These are phyloP conservation scores for Anneissia japonica DNA, from an alignment of 35 echinoderm and acorn worm genomes.

Conservation along the genomic window DNA sequence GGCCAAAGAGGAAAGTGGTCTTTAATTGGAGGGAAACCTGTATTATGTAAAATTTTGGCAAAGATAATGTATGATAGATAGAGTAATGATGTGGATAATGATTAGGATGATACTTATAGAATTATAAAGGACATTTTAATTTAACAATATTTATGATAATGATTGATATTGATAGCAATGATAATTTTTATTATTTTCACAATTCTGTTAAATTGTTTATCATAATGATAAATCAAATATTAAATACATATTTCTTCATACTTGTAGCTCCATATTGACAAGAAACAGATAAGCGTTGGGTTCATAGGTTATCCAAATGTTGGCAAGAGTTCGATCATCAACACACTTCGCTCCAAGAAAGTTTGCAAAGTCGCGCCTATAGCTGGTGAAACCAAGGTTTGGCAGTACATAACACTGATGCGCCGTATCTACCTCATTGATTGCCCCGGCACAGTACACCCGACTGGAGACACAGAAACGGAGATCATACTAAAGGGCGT, in stretches of 20 bases:
- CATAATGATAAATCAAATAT: not conserved
- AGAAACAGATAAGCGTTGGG: conserved; percentile 92
- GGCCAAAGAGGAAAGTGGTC: no score
- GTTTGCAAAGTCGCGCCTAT: conserved; percentile 95
- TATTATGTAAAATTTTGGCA: no score
- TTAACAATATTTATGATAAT: not conserved
- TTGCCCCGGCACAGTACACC: conserved; percentile 86
- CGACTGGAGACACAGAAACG: conserved; percentile 72
- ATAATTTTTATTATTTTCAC: not conserved
- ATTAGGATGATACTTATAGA: no score
- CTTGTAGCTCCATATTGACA: conserved; percentile 89
- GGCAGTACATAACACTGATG: conserved; percentile 99
- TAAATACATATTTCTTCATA: no score
- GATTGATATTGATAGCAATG: not conserved
- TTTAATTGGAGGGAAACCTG: no score
- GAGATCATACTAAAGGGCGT: conserved; percentile 90
- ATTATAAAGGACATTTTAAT: not conserved
- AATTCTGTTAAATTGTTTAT: not conserved
- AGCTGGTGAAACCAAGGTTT: conserved; percentile 91
- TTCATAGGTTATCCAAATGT: conserved; percentile 97
- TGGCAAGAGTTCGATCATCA: conserved; percentile 97
- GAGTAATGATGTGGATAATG: no score
- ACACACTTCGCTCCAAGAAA: conserved; percentile 76
- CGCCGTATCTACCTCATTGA: conserved; percentile 91
- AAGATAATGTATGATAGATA: no score